These are phyloP conservation scores for Macropis europaea DNA, from an alignment of 2,888 invertebrate genomes.

Conservation along the genomic window DNA sequence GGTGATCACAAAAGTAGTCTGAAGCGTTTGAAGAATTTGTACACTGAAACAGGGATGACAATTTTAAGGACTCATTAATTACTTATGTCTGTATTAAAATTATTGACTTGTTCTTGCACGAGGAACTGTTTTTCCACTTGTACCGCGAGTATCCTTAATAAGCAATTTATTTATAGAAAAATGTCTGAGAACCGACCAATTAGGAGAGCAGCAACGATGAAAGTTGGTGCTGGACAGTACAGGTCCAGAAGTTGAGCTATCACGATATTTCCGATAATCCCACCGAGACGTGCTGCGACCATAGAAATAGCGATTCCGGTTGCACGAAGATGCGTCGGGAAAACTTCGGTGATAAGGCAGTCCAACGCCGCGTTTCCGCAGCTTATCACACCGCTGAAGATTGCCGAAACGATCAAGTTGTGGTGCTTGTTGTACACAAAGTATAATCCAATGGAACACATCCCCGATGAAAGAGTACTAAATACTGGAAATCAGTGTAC, in stretches of 20 bases:
- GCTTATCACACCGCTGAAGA: conserved; percentile 93
- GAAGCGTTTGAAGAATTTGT: too few relatives aligned
- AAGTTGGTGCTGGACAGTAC: conserved; percentile 95
- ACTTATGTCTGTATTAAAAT: too few relatives aligned
- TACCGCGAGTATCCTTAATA: not conserved
- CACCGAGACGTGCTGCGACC: conserved; percentile 93
- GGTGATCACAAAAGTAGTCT: too few relatives aligned
- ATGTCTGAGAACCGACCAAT: conserved; percentile 82
- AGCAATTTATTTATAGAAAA: not conserved
- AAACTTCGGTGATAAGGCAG: conserved; percentile 95
- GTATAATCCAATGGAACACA: conserved; percentile 92
- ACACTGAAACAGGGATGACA: too few relatives aligned
- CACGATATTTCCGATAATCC: conserved; percentile 93
- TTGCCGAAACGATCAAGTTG: conserved; percentile 90
- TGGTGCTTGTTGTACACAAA: conserved; percentile 91
- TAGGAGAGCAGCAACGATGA: conserved; percentile 92
- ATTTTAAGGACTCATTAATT: too few relatives aligned
- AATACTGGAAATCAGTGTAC: conserved; percentile 83
- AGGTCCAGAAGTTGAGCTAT: conserved; percentile 93
- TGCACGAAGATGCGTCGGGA: conserved; percentile 94
- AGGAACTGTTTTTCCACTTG: not conserved
- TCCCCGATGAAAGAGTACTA: conserved; percentile 91
- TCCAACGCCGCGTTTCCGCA: conserved; percentile 95
- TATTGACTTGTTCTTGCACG: too few relatives aligned
- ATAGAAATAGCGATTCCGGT: conserved; percentile 95